phyloP scores from a whole-genome alignment of 2,797 vertebrate genomes.

The Gobionotothen gibberifrons region DNA sequence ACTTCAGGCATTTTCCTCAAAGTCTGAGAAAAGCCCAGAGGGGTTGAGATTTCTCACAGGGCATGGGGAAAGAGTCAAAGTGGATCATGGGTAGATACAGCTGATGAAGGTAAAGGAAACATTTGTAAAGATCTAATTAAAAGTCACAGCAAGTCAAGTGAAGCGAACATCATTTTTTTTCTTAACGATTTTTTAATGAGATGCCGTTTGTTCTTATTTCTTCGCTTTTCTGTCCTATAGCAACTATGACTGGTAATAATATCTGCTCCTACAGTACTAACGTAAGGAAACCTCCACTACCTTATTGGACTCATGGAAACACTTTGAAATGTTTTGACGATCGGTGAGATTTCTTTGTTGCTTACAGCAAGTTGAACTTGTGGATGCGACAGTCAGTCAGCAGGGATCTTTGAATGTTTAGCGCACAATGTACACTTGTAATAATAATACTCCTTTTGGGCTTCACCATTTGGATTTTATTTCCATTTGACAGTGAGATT shows the following conservation, averaged over 20 bases:
- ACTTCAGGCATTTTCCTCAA: slow-evolving; percentile 65
- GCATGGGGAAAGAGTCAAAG: slow-evolving; percentile 26
- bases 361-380: slow-evolving; percentile 1
- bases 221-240: slow-evolving; percentile 26
- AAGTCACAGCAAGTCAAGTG: slow-evolving; percentile 37
- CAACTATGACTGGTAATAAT: not conserved
- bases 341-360: not conserved
- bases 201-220: slow-evolving; percentile 21
- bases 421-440: slow-evolving; percentile 5
- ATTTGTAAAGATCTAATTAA: slow-evolving; percentile 58
- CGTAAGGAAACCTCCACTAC: slow-evolving; percentile 5
- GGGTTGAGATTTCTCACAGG: slow-evolving; percentile 27
- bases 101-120: slow-evolving; percentile 51
- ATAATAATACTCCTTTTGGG: not conserved
- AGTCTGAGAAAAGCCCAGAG: slow-evolving; percentile 48
- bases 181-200: slow-evolving; percentile 5
- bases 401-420: slow-evolving; percentile 5
- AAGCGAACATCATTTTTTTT: slow-evolving; percentile 8
- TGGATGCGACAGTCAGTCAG: not conserved
- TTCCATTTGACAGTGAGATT: slow-evolving; percentile 5
- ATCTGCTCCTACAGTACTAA: not conserved
- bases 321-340: slow-evolving; percentile 1
- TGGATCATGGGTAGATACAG: slow-evolving; percentile 41
- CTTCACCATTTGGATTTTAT: slow-evolving; percentile 4
- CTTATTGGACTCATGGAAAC: slow-evolving; percentile 4